phyloP scores from a whole-genome alignment of 2,797 vertebrate genomes.

The Eulemur mongoz region DNA sequence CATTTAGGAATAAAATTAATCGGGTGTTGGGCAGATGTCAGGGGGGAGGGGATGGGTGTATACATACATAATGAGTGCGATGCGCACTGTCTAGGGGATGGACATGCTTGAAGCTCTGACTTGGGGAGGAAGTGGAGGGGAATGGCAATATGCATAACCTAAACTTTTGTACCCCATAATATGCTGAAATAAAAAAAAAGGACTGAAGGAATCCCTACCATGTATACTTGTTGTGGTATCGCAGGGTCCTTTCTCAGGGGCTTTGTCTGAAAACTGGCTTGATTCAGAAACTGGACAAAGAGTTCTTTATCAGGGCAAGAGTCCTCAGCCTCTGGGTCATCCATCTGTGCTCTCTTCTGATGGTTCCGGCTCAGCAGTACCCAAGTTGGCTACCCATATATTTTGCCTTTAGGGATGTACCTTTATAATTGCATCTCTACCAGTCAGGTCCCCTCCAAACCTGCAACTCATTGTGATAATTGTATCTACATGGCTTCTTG shows the following conservation, averaged over 20 bases:
- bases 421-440: neutral
- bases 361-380: neutral
- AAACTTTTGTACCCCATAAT: too few relatives aligned
- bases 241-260: neutral
- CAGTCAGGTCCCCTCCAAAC: neutral
- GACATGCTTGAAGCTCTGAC: too few relatives aligned
- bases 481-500: neutral
- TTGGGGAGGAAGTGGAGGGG: too few relatives aligned
- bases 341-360: neutral
- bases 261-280: neutral
- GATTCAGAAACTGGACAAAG: neutral
- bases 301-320: neutral
- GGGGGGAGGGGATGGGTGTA: too few relatives aligned
- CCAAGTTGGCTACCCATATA: neutral
- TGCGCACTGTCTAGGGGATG: too few relatives aligned
- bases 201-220: neutral
- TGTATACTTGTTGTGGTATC: neutral
- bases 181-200: neutral
- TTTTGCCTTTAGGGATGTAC: neutral
- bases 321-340: neutral
- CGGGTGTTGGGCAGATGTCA: too few relatives aligned
- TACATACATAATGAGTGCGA: too few relatives aligned
- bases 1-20: too few relatives aligned
- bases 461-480: neutral
- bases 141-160: too few relatives aligned